phyloP scores from a whole-genome alignment of 2,888 invertebrate species.

The Trimorus sp. region DNA sequence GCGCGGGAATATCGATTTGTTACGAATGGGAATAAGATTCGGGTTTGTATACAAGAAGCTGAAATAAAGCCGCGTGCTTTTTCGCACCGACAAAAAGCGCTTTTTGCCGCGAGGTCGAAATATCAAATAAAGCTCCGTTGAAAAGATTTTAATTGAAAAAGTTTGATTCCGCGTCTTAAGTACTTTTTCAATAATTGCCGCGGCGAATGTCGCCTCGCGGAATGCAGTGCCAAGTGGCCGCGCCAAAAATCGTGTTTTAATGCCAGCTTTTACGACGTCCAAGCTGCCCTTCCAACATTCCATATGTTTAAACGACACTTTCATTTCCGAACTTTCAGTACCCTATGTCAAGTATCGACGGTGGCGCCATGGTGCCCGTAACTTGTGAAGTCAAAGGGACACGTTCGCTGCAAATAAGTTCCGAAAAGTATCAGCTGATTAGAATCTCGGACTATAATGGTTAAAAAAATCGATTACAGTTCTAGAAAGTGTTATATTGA shows the following conservation, averaged over 20 bases:
- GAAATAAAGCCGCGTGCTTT: constrained; percentile 49
- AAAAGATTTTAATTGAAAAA: constrained; percentile 60
- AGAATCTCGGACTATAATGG: too few species aligned
- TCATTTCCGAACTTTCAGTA: too few species aligned
- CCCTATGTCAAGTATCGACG: too few species aligned
- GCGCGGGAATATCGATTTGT: constrained; percentile 51
- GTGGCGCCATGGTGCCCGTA: too few species aligned
- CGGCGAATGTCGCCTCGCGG: constrained; percentile 12
- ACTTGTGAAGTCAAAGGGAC: too few species aligned
- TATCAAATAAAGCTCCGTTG: constrained; percentile 48
- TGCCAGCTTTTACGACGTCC: neutral
- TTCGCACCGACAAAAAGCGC: constrained; percentile 44
- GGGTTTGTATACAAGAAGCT: constrained; percentile 53
- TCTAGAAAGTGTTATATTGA: too few species aligned
- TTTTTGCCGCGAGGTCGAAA: constrained; percentile 47
- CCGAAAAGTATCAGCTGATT: too few species aligned
- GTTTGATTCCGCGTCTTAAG: constrained; percentile 36
- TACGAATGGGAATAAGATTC: constrained; percentile 41
- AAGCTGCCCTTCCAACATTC: neutral
- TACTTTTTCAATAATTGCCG: constrained; percentile 52
- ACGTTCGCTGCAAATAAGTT: too few species aligned
- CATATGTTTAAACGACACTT: too few species aligned
- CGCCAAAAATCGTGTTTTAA: constrained; percentile 28
- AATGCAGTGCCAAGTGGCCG: constrained; percentile 9
- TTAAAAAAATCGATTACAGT: too few species aligned